Evolutionary conservation across 2,113 vertebrate genomes (phyloP), one percentile per base, ranked within the genome.

Genomic region (Passer montanus): DNA sequence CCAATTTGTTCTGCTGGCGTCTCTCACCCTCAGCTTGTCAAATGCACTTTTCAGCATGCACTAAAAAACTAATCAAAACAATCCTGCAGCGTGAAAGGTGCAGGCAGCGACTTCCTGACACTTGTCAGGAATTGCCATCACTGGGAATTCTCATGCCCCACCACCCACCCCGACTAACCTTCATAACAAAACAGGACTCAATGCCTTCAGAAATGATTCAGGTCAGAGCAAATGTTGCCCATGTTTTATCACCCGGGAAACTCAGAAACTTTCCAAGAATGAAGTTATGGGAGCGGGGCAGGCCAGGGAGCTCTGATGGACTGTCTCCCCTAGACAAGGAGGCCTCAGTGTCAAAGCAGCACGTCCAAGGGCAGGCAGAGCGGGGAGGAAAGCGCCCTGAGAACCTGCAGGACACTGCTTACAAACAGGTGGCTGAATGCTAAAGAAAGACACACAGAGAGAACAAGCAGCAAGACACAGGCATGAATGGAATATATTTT

Each of bases 261-360:
- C 98, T 93, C 97, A 93, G 95, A 98, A 98, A 97, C 97, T 93
- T 98, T 95, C 97, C 97, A 98, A 95, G 98, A 98, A 98, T 98
- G 98, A 98, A 95, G 93, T 93, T 94, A 80, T 49, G n/a, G 89
- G 82, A 95, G 96, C 47, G 5, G 59, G 60, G 95, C 81, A 89
- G 94, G 89, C 89, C 76, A 49, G 47, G 87, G 85, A 94, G 97
- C 96, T 91, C 59, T 90, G 92, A 97, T 50, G 91, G 37, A 91
- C 97, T 69, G 95, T 94, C 97, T 97, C 74, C 86, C 2, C 2
- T 91, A 97, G 97, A 98, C 97, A 97, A 97, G 95, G 89, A 96
- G 90, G 95, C 84, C 91, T 96, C 97, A 97, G 96, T 97, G 97
- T 97, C 98, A 97, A 93, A 97, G 97, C 93, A 95, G 84, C 96